A percentile compares a stretch with the other conserved stretches of the same genome.
Evolutionary conservation across 2,797 vertebrate genomes (phyloP).

Genomic region (Phrynocephalus vlangalii): DNA sequence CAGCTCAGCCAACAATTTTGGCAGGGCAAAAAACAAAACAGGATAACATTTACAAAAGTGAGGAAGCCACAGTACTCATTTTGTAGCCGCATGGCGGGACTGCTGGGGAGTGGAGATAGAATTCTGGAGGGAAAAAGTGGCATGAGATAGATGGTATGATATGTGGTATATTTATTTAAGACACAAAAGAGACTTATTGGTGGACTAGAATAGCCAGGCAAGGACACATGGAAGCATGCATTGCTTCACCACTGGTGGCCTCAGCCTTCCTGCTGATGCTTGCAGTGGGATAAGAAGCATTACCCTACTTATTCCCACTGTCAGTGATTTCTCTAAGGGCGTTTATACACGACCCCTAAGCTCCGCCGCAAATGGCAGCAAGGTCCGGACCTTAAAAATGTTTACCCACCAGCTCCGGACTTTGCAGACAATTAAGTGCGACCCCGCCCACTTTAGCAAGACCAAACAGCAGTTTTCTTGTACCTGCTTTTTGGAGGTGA

Average conservation of each 20-base stretch:
- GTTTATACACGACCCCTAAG: too few species aligned
- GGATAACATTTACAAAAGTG: background rate
- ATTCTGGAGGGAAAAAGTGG: background rate
- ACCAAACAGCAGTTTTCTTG: too few species aligned
- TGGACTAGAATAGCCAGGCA: background rate
- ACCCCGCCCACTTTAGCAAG: too few species aligned
- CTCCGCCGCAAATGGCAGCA: too few species aligned
- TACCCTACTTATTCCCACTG: too few species aligned
- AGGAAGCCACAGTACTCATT: background rate
- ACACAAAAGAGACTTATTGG: background rate
- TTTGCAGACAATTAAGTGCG: too few species aligned
- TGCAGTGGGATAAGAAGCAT: too few species aligned
- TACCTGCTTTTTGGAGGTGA: too few species aligned
- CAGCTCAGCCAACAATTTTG: background rate
- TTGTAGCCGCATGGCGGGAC: background rate
- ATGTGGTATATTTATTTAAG: background rate
- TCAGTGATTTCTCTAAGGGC: background rate
- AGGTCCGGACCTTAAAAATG: too few species aligned
- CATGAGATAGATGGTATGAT: background rate
- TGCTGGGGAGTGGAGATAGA: too few species aligned
- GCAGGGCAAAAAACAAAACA: background rate
- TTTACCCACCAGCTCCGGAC: too few species aligned
- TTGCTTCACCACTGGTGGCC: too few species aligned
- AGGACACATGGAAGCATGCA: background rate
- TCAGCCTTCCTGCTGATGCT: background rate